These are phyloP conservation scores for Tauraco erythrolophus DNA, from an alignment of 2,113 vertebrate genomes.

Conservation along the genomic window DNA sequence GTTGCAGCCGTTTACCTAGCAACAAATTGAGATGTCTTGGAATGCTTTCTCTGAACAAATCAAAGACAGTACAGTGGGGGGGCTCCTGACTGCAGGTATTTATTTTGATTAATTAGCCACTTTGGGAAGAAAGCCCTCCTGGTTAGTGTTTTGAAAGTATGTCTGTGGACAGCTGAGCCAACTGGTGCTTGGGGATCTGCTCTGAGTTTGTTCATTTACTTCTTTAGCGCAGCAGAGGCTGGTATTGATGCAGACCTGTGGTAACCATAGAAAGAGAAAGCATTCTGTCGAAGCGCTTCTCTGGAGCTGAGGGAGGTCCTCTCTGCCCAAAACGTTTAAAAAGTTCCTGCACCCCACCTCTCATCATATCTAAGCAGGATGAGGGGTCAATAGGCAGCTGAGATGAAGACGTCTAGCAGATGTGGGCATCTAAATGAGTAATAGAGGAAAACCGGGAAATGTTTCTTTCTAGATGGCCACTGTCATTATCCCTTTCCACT, in stretches of 20 bases:
- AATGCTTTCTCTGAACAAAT: conserved; percentile 12
- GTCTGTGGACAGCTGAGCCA: background rate
- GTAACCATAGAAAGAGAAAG: background rate
- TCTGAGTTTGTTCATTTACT: background rate
- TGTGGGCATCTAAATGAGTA: background rate
- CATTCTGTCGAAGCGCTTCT: background rate
- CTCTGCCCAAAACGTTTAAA: background rate
- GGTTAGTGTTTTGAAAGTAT: background rate
- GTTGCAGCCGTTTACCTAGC: background rate
- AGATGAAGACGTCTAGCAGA: background rate
- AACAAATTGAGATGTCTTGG: conserved; percentile 17
- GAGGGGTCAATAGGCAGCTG: background rate
- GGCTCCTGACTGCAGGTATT: conserved; percentile 19
- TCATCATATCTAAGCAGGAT: background rate
- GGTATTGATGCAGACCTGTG: background rate
- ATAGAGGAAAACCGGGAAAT: background rate
- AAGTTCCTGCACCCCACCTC: background rate
- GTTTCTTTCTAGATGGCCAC: background rate
- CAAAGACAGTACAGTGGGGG: background rate
- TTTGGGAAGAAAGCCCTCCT: conserved; percentile 15
- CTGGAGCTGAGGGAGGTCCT: background rate
- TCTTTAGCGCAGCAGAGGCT: background rate
- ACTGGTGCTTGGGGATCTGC: background rate
- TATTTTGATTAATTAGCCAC: conserved; percentile 56
- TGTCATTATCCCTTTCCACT: background rate